A percentile compares a stretch with the other conserved stretches of the same genome.
Evolutionary conservation across 2,113 vertebrate genomes (phyloP).

Genomic region (Mustela lutreola): DNA sequence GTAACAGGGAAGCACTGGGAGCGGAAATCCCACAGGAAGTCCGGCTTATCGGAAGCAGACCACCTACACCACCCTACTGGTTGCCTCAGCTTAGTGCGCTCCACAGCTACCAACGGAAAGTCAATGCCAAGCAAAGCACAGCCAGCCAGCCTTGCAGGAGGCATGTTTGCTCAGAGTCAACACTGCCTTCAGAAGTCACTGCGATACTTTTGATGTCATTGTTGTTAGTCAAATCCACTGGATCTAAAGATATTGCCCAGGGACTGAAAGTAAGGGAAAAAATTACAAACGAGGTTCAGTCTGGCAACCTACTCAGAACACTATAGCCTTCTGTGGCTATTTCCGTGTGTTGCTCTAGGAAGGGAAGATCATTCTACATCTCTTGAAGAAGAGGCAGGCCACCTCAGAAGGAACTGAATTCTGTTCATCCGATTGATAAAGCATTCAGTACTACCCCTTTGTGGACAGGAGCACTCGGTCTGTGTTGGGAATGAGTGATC

Average conservation of each 20-base stretch:
- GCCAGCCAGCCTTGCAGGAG: no score
- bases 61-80: not conserved
- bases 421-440: not conserved
- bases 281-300: not conserved
- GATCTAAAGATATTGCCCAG: not conserved
- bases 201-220: not conserved
- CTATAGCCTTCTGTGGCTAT: not conserved
- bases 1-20: not conserved
- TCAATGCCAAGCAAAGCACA: not conserved
- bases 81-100: not conserved
- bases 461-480: not conserved
- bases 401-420: not conserved
- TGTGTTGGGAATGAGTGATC: not conserved
- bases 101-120: not conserved
- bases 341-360: not conserved
- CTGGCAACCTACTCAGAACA: not conserved
- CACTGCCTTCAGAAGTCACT: not conserved
- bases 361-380: accelerated
- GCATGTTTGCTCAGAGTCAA: not conserved
- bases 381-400: not conserved
- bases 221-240: not conserved
- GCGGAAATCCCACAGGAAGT: not conserved
- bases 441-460: not conserved
- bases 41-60: no score
- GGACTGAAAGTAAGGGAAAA: not conserved